A percentile compares a stretch with the other conserved stretches of the same genome.
These are phyloP conservation scores for Brevimyrus niger DNA, from an alignment of 2,113 vertebrate species.

Conservation along the genomic window DNA sequence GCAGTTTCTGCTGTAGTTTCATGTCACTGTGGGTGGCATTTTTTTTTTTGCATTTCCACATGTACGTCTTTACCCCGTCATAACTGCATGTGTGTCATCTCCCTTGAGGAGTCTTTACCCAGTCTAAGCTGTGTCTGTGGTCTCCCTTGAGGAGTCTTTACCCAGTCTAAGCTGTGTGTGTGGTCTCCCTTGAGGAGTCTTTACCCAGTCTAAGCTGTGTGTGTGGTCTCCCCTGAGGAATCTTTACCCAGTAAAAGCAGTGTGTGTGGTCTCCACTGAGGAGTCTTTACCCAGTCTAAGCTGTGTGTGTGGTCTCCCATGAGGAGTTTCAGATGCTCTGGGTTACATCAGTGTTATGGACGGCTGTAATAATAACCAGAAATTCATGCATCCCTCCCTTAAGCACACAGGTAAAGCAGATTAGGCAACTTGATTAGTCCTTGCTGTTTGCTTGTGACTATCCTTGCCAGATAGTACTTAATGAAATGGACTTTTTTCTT, in stretches of 20 bases:
- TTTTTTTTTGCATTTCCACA: background rate
- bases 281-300: background rate
- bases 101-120: background rate
- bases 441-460: background rate
- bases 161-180: background rate
- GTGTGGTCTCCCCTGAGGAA: background rate
- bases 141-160: background rate
- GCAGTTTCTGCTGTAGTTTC: background rate
- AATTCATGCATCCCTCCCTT: background rate
- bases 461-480: slow-evolving; percentile 31
- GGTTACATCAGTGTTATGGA: background rate
- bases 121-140: background rate
- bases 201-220: background rate
- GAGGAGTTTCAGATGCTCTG: background rate
- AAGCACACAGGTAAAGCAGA: background rate
- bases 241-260: background rate
- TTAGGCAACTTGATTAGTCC: background rate
- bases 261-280: background rate
- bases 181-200: background rate
- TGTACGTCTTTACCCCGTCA: background rate
- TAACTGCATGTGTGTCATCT: background rate
- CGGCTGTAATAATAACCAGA: background rate
- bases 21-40: background rate
- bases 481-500: slow-evolving; percentile 43
- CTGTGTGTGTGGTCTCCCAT: background rate